Base-by-base conservation (phyloP, 2,888 invertebrate genomes). In the Pachliopta kotzebuea region DNA sequence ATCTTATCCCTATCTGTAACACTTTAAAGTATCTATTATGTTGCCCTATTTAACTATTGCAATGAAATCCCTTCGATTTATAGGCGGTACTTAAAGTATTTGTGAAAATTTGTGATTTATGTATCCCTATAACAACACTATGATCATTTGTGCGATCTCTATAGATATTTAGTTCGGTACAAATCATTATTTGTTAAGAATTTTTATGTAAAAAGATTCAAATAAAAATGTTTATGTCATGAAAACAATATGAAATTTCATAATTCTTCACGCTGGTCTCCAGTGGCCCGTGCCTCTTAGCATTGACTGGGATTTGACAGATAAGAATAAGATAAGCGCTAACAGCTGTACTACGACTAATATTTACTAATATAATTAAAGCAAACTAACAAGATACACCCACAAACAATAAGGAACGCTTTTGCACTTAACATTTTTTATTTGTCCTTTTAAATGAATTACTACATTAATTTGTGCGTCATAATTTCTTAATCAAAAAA, bases 301-400 rank as follows among this genome's bases (percentile, higher is more conserved):
- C 88, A 90, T 90, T 89, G 90, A 90, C 90, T 89, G 87, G 79
- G 87, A 84, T 90, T 91, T 90, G 90, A 89, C 90, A 90, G 90
- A 90, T 90, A 91, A 90, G 78, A 77, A 78, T 70, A 71, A 85
- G 90, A 89, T 90, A 88, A 88, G 81, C 76, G 78, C 76, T 79
- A 83, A 83, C 85, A 86, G 83, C 83, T 83, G 85, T 79, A 79
- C 74, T 70, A 72, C 62, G 70, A 77, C 83, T 85, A 90, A 90
- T 89, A 90, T 91, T 91, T 87, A 83, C 85, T 72, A 71, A 76
- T 77, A 80, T 85, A 83, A 88, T 87, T 86, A 88, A 85, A 88
- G 86, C 84, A 88, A 85, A 83, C 84, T 67, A 63, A 72, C 72
- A 74, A 70, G 76, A 76, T 74, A 74, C 79, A 74, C 63, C 78